Evolutionary conservation across 2,797 vertebrate species (phyloP), one percentile per base, ranked within the genome.

Genomic region (Acomys russatus): DNA sequence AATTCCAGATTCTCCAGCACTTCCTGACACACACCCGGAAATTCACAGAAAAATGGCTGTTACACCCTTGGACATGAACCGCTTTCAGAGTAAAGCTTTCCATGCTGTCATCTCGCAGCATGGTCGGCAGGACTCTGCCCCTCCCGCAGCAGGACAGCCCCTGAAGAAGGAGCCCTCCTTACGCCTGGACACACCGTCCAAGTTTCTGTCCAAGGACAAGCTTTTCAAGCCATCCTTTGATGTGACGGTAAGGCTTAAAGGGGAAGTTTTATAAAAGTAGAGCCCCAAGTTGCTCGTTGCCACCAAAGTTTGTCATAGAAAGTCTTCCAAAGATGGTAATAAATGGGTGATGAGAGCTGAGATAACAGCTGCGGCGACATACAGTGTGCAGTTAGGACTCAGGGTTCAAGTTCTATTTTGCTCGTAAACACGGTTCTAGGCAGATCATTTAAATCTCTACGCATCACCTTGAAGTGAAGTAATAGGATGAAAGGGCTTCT

Each of bases 151-250:
- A 59, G 96, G 96, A 63, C 98, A 96, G 63, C 97, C 89, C 0
- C 98, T 97, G 77, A 98, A 99, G 93, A 99, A 98, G 94, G 99
- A 99, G 54, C 98, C 99, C 0, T 98, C 98, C 0, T 98, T 99
- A 86, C 99, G 99, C 92, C 98, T 99, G 96, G 99, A 99, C 96
- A 99, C 99, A 0, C 99, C 99, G 0, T 99, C 99, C 11, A 99
- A 99, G 66, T 99, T 99, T 97, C 99, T 99, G 95, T 99, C 99
- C 96, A 99, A 99, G 98, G 99, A 99, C 98, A 99, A 99, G 95
- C 99, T 99, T 4, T 99, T 99, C 96, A 99, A 99, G 90, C 99
- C 99, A 23, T 99, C 99, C 7, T 99, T 99, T 97, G 99, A 99
- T 95, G 98, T 99, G 77, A 99, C 99, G 99, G 99, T 99, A 96